phyloP scores from a whole-genome alignment of 2,888 invertebrate genomes.

The Bombylius discolor region DNA sequence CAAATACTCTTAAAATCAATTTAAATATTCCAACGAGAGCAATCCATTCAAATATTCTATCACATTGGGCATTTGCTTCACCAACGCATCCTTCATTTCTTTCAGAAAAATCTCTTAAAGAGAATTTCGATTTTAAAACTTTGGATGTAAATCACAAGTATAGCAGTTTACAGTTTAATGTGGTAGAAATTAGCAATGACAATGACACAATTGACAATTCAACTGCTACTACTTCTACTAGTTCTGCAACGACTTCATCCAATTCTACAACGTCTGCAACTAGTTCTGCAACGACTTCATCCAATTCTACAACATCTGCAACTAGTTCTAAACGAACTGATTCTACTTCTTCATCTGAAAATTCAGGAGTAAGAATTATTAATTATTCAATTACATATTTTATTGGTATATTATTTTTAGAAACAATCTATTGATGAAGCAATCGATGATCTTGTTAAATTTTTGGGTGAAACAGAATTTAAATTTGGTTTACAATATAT shows the following conservation, averaged over 20 bases:
- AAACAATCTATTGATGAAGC: conserved; percentile 18
- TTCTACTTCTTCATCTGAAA: background rate
- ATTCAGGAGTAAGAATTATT: background rate
- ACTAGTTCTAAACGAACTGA: background rate
- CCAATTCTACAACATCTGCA: background rate
- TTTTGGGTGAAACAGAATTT: conserved; percentile 47
- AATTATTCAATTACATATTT: background rate
- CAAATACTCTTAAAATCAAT: conserved; percentile 5
- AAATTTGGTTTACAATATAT: conserved; percentile 46
- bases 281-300: background rate
- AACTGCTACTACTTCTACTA: background rate
- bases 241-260: too few relatives aligned
- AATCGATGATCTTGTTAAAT: conserved; percentile 38
- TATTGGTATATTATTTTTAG: background rate
- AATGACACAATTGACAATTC: background rate
- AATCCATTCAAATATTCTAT: conserved; percentile 13
- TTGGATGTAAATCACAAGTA: too few relatives aligned
- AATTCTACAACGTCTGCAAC: too few relatives aligned
- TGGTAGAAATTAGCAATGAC: conserved; percentile 11
- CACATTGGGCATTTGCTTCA: conserved; percentile 8
- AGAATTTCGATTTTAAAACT: conserved; percentile 3
- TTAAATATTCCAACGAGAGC: conserved; percentile 13
- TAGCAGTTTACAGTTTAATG: background rate
- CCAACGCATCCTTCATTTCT: conserved; percentile 9
- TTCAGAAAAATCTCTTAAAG: conserved; percentile 2